Base-by-base conservation (phyloP, 2,113 vertebrate species). In the Nanorana parkeri region DNA sequence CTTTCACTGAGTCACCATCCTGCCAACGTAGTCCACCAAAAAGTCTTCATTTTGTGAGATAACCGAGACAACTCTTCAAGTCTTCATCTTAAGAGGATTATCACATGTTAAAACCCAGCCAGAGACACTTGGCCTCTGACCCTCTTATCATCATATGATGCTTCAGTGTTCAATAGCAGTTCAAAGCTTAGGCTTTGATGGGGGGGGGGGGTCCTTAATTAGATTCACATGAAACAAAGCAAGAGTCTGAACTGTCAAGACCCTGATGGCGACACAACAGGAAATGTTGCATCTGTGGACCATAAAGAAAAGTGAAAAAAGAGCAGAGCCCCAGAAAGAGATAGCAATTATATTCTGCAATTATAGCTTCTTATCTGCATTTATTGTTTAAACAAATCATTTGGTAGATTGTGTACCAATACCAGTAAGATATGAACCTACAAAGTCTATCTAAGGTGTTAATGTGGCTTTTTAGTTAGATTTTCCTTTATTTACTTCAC, bases 81-180 rank as follows among this genome's bases (percentile, higher is more conserved):
- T 55, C 47, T 56, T 20, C 41, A 66, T 65, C 29, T 24, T 78
- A 78, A 66, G 76, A 78, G 51, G 76, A 78, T 67, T 78, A 67
- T 21, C 20, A n/a, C 36, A 67, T 23, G 24, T 65, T 65, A 77
- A 77, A 55, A 21, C 63, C 63, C 24, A 55, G 41, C 17, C 19
- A 52, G 23, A 78, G 63, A 78, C 76, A 78, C 63, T 78, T 55
- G 63, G 26, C 76, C 76, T 78, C 55, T 78, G 28, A 56, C 76
- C 76, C 36, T 17, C 41, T 47, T 6, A 54, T 29, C 63, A 55
- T 78, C 76, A 67, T 64, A 56, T 78, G 76, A 78, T 65, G 36
- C 36, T 41, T 55, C 63, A 29, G 17, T 65, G 58, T 51, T 63
- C 73, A 41, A 26, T 55, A 17, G 28, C 13, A n/a, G 24, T 17